phyloP scores from a whole-genome alignment of 2,113 vertebrate species.

The Hippotragus niger region DNA sequence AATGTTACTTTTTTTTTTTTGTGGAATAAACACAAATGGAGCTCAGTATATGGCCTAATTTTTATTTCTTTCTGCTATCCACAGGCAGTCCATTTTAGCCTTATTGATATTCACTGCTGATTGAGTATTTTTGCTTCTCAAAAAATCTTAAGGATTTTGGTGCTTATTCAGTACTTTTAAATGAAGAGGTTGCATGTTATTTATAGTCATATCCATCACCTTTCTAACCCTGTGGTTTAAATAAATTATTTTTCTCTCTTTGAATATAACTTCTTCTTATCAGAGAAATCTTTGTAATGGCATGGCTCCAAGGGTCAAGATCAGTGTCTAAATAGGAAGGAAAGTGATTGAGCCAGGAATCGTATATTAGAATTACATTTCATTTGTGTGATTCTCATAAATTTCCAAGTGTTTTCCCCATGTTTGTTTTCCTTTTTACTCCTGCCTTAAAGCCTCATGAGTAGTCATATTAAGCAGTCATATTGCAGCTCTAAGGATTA shows the following conservation, averaged over 20 bases:
- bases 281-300: background rate
- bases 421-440: background rate
- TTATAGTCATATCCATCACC: background rate
- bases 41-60: background rate
- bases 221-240: background rate
- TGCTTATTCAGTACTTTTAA: constrained; percentile 20
- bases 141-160: background rate
- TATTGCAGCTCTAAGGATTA: background rate
- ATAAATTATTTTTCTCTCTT: background rate
- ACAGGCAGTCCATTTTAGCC: background rate
- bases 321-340: background rate
- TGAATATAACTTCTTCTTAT: background rate
- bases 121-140: background rate
- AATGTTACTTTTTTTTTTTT: background rate
- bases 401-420: background rate
- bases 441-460: no score
- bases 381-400: background rate
- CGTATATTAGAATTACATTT: background rate
- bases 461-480: background rate
- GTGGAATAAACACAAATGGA: background rate
- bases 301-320: background rate
- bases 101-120: background rate
- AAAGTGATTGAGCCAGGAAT: background rate
- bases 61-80: background rate
- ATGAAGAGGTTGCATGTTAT: background rate